Evolutionary conservation across 2,113 vertebrate genomes (phyloP).

Genomic region (Nannospalax galili): DNA sequence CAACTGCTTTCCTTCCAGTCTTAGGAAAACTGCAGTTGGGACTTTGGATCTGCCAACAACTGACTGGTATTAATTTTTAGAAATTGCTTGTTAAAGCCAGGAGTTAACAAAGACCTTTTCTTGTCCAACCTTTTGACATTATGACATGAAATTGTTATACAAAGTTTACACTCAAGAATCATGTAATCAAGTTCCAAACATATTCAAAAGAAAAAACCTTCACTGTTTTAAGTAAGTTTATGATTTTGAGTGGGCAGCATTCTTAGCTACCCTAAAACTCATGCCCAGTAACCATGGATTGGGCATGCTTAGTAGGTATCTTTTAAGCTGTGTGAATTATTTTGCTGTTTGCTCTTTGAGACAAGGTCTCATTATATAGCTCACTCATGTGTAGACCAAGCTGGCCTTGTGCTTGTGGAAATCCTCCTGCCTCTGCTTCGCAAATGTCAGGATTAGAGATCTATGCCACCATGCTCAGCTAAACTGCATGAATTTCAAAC

Average conservation of each 20-base stretch:
- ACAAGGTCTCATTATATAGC: not conserved
- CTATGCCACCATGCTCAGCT: not conserved
- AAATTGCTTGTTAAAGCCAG: slow-evolving; percentile 47
- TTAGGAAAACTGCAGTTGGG: not conserved
- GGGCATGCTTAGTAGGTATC: not conserved
- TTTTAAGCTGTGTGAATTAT: not conserved
- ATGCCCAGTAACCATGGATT: too few species aligned
- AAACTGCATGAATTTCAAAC: slow-evolving; percentile 24
- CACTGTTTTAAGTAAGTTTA: not conserved
- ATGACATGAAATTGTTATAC: not conserved
- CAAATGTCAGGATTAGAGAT: not conserved
- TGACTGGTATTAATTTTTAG: slow-evolving; percentile 1
- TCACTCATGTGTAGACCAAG: not conserved
- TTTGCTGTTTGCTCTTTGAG: not conserved
- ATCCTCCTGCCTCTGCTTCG: not conserved
- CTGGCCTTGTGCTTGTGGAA: not conserved
- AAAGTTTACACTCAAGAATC: not conserved
- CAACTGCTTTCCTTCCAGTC: not conserved
- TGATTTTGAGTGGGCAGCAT: not conserved
- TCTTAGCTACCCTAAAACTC: too few species aligned
- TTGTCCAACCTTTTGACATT: not conserved
- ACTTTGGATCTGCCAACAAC: not conserved
- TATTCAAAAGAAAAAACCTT: not conserved
- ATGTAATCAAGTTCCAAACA: not conserved
- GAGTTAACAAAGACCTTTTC: not conserved